A percentile compares a stretch with the other conserved stretches of the same genome.
Evolutionary conservation across 2,113 vertebrate genomes (phyloP).

Genomic region (Planiliza haematocheilus): DNA sequence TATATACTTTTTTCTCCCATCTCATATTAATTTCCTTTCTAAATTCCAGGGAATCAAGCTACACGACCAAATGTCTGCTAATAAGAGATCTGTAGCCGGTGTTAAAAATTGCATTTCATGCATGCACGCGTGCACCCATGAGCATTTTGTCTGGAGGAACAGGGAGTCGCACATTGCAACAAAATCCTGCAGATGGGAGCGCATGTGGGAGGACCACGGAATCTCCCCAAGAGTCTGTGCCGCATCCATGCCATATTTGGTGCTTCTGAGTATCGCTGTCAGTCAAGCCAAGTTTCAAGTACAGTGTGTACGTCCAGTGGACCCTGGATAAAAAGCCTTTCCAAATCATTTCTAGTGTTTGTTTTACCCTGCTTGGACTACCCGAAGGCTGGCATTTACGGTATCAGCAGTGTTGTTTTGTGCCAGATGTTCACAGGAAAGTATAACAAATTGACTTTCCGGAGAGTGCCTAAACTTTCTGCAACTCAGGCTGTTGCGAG

Average conservation of each 20-base stretch:
- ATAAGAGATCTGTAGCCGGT: slow-evolving; percentile 19
- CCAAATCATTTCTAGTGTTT: slow-evolving; percentile 66
- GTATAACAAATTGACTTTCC: slow-evolving; percentile 32
- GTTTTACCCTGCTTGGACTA: slow-evolving; percentile 45
- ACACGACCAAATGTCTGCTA: slow-evolving; percentile 28
- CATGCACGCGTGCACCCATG: background rate
- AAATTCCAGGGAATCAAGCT: slow-evolving; percentile 24
- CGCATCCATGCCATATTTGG: slow-evolving; percentile 75
- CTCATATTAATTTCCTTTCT: slow-evolving; percentile 22
- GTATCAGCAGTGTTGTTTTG: slow-evolving; percentile 38
- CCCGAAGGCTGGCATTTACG: slow-evolving; percentile 41
- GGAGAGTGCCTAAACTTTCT: slow-evolving; percentile 23
- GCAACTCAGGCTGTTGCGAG: slow-evolving; percentile 1
- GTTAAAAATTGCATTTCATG: slow-evolving; percentile 1
- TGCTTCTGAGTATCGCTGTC: slow-evolving; percentile 63
- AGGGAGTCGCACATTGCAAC: slow-evolving; percentile 53
- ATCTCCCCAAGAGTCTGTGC: slow-evolving; percentile 69
- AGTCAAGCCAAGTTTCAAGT: slow-evolving; percentile 70
- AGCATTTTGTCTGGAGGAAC: background rate
- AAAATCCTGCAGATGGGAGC: slow-evolving; percentile 64
- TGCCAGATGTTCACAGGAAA: slow-evolving; percentile 46
- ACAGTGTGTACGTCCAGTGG: slow-evolving; percentile 54
- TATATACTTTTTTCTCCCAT: slow-evolving; percentile 29
- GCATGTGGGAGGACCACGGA: slow-evolving; percentile 70
- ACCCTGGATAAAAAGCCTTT: slow-evolving; percentile 57